Evolutionary conservation across 2,888 invertebrate genomes (phyloP).

Genomic region (Prostheceraeus crozeri): DNA sequence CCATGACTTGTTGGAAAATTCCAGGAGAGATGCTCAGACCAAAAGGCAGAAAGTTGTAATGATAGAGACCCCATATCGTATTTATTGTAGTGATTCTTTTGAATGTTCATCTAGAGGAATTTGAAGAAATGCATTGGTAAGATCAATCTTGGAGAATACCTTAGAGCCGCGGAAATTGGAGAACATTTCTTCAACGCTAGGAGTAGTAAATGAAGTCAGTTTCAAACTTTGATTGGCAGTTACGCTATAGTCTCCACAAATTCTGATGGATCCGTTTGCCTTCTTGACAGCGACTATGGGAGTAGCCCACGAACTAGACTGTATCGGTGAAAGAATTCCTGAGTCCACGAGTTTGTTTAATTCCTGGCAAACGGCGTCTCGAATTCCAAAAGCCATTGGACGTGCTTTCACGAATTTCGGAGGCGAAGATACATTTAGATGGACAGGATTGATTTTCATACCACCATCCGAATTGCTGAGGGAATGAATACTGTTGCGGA

Average conservation of each 20-base stretch:
- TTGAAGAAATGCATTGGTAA: conserved; percentile 4
- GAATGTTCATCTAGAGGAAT: not conserved
- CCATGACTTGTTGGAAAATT: not conserved
- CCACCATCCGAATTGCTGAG: conserved; percentile 11
- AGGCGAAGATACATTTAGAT: conserved; percentile 5
- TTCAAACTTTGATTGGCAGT: conserved; percentile 14
- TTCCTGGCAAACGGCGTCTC: conserved; percentile 7
- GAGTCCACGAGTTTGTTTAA: not conserved
- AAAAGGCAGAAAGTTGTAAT: not conserved
- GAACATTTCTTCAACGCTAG: conserved; percentile 27
- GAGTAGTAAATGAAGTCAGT: conserved; percentile 2
- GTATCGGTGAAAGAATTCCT: not conserved
- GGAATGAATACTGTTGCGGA: too few relatives aligned
- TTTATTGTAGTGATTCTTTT: too few relatives aligned
- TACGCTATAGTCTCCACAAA: conserved; percentile 21
- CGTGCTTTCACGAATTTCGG: not conserved
- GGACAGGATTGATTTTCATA: conserved; percentile 11
- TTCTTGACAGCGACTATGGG: conserved; percentile 4
- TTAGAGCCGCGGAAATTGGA: not conserved
- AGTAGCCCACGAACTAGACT: conserved; percentile 5
- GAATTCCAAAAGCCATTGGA: conserved; percentile 11
- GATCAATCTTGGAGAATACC: conserved; percentile 10
- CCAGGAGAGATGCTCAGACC: not conserved
- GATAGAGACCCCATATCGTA: conserved; percentile 1
- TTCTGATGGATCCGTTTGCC: not conserved